Conservation (phyloP, 2,113 vertebrate genomes). For the Microtus montanus region DNA sequence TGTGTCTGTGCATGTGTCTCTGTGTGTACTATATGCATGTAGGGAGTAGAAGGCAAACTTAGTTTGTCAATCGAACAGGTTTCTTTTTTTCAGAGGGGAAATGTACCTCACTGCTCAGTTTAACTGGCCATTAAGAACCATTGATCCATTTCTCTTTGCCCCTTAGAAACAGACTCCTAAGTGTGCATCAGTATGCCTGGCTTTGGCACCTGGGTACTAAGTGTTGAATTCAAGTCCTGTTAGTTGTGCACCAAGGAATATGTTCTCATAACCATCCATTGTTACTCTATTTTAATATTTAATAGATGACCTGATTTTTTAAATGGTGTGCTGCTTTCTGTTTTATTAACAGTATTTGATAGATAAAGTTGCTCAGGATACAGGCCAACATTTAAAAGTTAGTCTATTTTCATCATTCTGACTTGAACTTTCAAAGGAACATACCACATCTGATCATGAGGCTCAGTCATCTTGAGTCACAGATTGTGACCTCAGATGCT, state of each 20-base stretch:
- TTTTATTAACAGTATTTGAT: background rate
- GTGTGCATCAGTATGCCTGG: background rate
- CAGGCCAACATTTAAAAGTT: background rate
- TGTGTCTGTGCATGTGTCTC: too few relatives aligned
- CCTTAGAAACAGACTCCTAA: background rate
- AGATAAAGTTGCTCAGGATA: background rate
- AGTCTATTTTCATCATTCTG: background rate
- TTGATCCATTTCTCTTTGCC: background rate
- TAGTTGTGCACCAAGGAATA: background rate
- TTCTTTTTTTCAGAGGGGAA: background rate
- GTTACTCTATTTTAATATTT: background rate
- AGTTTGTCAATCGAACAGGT: background rate
- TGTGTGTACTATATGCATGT: background rate
- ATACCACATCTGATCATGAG: too few relatives aligned
- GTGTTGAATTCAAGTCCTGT: background rate
- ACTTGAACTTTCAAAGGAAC: background rate
- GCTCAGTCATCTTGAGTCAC: background rate
- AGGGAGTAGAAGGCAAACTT: background rate
- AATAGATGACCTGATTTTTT: background rate
- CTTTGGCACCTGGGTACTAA: background rate
- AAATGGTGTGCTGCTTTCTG: background rate
- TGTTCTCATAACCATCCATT: too few relatives aligned
- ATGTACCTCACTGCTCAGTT: background rate
- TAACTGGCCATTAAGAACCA: background rate
- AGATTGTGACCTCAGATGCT: background rate